phyloP scores from a whole-genome alignment of 1,140 invertebrate species.

The Heliconius hermathena region DNA sequence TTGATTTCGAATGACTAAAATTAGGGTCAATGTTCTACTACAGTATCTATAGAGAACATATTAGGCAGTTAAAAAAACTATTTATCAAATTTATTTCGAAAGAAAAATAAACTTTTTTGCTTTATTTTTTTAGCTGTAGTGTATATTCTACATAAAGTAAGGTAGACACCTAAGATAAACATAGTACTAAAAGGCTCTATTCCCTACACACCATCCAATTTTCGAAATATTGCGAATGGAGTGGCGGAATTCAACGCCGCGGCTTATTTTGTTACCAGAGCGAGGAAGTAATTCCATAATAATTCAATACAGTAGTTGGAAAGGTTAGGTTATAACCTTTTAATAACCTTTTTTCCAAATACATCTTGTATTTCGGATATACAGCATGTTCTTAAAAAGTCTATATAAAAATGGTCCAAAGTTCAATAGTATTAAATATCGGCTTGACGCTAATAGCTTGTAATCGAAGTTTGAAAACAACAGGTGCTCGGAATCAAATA shows the following conservation, averaged over 20 bases:
- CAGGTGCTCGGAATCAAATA: constrained; percentile 75
- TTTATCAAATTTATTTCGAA: no score
- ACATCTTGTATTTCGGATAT: neutral
- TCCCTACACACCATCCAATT: no score
- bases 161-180: no score
- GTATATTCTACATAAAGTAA: no score
- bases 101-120: no score
- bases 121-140: no score
- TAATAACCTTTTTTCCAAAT: neutral
- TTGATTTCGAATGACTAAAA: neutral
- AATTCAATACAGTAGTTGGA: no score
- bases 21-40: neutral
- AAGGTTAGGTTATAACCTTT: neutral
- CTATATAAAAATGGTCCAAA: constrained; percentile 25
- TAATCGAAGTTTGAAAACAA: constrained; percentile 72
- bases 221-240: no score
- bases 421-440: constrained; percentile 65
- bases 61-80: neutral
- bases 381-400: neutral
- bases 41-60: neutral
- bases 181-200: no score
- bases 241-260: no score
- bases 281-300: no score
- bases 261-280: no score
- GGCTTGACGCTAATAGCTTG: constrained; percentile 66